Conservation (phyloP, 2,888 invertebrate genomes). For the Ypsolopha scabrella region DNA sequence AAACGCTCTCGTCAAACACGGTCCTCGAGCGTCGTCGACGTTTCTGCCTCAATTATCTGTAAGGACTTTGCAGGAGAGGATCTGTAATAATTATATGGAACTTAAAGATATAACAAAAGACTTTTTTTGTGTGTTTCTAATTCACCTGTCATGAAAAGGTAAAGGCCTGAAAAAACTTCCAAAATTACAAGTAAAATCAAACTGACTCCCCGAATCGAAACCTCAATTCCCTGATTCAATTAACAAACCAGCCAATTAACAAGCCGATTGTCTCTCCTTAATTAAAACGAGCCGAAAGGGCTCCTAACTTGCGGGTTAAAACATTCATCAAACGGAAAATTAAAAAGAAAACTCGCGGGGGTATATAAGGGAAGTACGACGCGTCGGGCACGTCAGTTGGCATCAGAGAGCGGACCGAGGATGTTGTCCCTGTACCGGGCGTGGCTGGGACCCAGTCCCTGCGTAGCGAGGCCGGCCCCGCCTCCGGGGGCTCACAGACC, state of each 20-base stretch:
- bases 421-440: slow-evolving; percentile 67
- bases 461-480: slow-evolving; percentile 54
- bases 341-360: neutral
- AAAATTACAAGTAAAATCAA: neutral
- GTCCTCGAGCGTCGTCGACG: too few species aligned
- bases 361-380: slow-evolving; percentile 27
- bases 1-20: too few species aligned
- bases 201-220: too few species aligned
- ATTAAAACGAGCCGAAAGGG: neutral
- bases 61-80: too few species aligned
- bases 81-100: too few species aligned
- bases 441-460: slow-evolving; percentile 61
- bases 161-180: neutral
- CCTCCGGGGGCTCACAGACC: slow-evolving; percentile 62
- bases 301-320: neutral
- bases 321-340: neutral
- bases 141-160: too few species aligned
- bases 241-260: neutral
- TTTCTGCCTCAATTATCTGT: too few species aligned
- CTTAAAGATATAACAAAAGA: too few species aligned
- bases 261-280: neutral
- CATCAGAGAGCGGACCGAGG: slow-evolving; percentile 20
- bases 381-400: slow-evolving; percentile 24
- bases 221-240: too few species aligned
- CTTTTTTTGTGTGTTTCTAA: too few species aligned